Conservation (phyloP, 2,888 invertebrate species). For the Vanessa cardui region DNA sequence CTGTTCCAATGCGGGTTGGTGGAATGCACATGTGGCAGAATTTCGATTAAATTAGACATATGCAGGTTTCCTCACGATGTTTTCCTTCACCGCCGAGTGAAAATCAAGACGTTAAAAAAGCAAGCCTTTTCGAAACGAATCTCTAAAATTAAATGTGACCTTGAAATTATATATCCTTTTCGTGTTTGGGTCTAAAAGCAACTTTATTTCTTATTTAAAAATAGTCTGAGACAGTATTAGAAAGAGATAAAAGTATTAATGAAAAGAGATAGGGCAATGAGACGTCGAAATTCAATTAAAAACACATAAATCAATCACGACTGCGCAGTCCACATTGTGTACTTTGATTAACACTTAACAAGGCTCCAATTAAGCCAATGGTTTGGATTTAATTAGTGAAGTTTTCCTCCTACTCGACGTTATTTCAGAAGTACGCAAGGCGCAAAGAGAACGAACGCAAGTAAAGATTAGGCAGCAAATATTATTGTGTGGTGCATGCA, state of each 20-base stretch:
- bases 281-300: conserved; percentile 17
- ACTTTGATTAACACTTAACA: conserved; percentile 37
- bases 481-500: neutral
- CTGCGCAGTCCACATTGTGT: conserved; percentile 39
- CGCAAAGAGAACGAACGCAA: conserved; percentile 13
- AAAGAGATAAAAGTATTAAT: neutral
- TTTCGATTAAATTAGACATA: no score
- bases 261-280: conserved; percentile 1
- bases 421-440: conserved; percentile 8
- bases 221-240: neutral
- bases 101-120: no score
- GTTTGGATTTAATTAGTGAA: conserved; percentile 38
- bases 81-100: no score
- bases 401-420: conserved; percentile 29
- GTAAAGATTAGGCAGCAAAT: conserved; percentile 15
- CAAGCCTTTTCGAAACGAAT: no score
- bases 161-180: no score
- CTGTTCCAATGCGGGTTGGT: no score
- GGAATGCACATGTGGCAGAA: no score
- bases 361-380: conserved; percentile 39
- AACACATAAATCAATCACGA: conserved; percentile 28
- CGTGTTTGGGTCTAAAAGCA: no score
- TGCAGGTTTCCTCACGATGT: no score
- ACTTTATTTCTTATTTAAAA: neutral
- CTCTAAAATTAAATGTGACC: no score